phyloP scores from a whole-genome alignment of 2,888 invertebrate species.

The Ptychoptera albimana region DNA sequence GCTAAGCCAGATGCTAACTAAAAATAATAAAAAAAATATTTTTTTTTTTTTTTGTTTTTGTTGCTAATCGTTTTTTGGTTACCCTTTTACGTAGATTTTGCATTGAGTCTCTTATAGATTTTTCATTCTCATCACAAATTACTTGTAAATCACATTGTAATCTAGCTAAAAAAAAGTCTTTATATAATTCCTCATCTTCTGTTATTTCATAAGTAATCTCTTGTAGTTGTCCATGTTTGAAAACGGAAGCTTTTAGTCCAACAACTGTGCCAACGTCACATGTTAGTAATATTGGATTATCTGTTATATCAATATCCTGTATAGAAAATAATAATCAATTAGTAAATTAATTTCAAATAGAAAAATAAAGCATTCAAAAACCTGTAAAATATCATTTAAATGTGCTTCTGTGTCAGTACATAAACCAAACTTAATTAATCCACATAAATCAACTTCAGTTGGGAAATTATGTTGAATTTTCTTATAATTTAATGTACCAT shows the following conservation, averaged over 20 bases:
- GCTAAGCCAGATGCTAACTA: conserved; percentile 55
- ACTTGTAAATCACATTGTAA: conserved; percentile 48
- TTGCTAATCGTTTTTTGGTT: conserved; percentile 10
- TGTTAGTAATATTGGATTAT: conserved; percentile 55
- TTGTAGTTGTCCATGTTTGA: conserved; percentile 56
- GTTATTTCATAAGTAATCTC: conserved; percentile 46
- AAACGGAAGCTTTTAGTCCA: conserved; percentile 46
- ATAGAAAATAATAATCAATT: conserved; percentile 11
- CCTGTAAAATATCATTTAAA: conserved; percentile 43
- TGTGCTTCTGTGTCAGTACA: conserved; percentile 41
- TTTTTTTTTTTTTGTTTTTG: background rate
- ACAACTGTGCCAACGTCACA: conserved; percentile 37
- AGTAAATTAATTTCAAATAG: background rate
- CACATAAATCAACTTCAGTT: conserved; percentile 61
- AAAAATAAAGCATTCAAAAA: conserved; percentile 13
- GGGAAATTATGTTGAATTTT: conserved; percentile 47
- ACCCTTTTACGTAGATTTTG: conserved; percentile 48
- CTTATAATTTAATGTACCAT: conserved; percentile 34
- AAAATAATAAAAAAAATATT: conserved; percentile 5
- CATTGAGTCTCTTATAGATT: conserved; percentile 43
- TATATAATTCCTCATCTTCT: conserved; percentile 43
- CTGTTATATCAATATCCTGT: conserved; percentile 60
- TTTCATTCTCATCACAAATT: conserved; percentile 40
- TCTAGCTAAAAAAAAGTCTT: conserved; percentile 53
- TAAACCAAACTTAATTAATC: conserved; percentile 50